phyloP scores from a whole-genome alignment of 2,113 vertebrate species.

The Ramphastos sulfuratus region DNA sequence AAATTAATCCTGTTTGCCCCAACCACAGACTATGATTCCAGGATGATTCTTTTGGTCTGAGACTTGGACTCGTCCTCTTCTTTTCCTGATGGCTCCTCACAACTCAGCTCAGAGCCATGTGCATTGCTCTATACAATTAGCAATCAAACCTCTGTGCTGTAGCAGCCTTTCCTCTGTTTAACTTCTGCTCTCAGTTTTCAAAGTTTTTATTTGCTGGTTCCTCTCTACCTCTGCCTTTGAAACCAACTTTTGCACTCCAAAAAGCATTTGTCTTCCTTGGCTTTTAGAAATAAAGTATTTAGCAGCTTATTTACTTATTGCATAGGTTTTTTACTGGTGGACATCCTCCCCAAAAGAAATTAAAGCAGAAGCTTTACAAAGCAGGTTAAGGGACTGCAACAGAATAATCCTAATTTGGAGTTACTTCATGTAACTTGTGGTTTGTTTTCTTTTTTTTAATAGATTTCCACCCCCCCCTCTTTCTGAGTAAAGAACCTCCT shows the following conservation, averaged over 20 bases:
- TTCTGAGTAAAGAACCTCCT: not conserved
- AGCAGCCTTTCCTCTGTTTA: not conserved
- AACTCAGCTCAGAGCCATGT: not conserved
- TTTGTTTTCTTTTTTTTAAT: not conserved
- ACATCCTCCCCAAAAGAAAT: not conserved
- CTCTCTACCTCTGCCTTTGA: not conserved
- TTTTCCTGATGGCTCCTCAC: not conserved
- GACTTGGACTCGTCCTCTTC: not conserved
- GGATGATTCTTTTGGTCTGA: not conserved
- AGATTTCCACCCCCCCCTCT: not conserved
- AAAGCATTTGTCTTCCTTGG: not conserved
- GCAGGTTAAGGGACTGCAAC: not conserved
- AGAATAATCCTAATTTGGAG: not conserved
- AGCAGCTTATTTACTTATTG: not conserved
- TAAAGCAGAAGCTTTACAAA: not conserved
- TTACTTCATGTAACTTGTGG: not conserved
- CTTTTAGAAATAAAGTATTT: not conserved
- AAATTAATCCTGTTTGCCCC: not conserved
- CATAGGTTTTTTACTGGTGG: not conserved
- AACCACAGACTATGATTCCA: not conserved
- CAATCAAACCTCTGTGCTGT: not conserved
- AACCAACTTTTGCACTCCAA: not conserved
- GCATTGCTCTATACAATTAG: not conserved
- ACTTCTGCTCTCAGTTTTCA: not conserved
- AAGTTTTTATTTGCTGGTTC: not conserved